Base-by-base conservation (phyloP, 2,888 invertebrate genomes). In the Tipula confusa region DNA sequence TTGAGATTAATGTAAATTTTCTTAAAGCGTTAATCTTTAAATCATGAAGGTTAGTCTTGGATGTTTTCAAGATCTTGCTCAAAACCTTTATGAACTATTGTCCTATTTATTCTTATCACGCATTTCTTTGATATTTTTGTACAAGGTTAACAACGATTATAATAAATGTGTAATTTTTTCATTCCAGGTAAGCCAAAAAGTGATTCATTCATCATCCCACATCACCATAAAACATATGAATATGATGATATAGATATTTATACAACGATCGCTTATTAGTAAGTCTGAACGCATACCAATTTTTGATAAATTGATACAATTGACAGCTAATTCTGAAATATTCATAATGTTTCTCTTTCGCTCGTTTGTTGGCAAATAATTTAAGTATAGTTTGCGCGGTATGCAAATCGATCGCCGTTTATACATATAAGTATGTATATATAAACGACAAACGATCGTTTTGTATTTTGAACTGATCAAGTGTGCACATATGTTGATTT, bases 301-400 rank as follows among this genome's bases (percentile, higher is more conserved):
- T 33, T 33, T 64, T 64, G 64, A 64, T 64, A 64, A 24, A 64
- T 64, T 24, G 64, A 64, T 64, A 64, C 64, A 64, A 64, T 64
- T 64, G 64, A 64, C 64, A 64, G 64, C 64, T 64, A 64, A 64
- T 18, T 64, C 18, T 64, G 64, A 64, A 64, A 64, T 64, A 64
- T 64, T 64, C 24, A 9, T 64, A 24, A 24, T 64, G 64, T 64
- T 7, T 64, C 9, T 64, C 7, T 18, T 38, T 38, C 11, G 3
- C 38, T 38, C 13, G 5, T 33, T 33, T 33, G 11, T 33, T 9
- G 7, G n/a, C n/a, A n/a, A n/a, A n/a, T n/a, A n/a, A 3, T 33
- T 9, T 33, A 33, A 33, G 6, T 13, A 38, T 38, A 38, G 13
- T 64, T 64, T 64, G 11, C 64, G n/a, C 24, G 24, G 64, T 64